Base-by-base conservation (phyloP, 2,113 vertebrate genomes). In the Dinomys branickii region DNA sequence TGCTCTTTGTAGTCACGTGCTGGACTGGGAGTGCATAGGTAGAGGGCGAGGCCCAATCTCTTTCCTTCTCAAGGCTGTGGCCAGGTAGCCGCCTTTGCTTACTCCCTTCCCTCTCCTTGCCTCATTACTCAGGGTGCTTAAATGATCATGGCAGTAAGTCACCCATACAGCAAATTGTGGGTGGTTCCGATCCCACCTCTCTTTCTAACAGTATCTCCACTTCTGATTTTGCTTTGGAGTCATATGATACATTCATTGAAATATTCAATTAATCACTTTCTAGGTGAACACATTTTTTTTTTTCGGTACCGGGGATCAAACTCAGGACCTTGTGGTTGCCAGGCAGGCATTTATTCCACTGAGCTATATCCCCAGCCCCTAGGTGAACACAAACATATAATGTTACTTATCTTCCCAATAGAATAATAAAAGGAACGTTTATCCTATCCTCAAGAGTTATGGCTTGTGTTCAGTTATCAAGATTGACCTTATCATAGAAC, bases 341-440 rank as follows among this genome's bases (percentile, higher is more conserved):
- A n/a, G n/a, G n/a, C n/a, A n/a, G n/a, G n/a, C n/a, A n/a, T n/a
- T n/a, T n/a, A n/a, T n/a, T n/a, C n/a, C n/a, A n/a, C n/a, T n/a
- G n/a, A n/a, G n/a, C n/a, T n/a, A n/a, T n/a, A n/a, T n/a, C n/a
- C n/a, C n/a, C n/a, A n/a, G n/a, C n/a, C n/a, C n/a, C 19, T 90
- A 80, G 47, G 61, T 63, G n/a, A 90, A 78, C 33, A 26, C 38
- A 85, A 85, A 73, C 92, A 8, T 35, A 50, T 83, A 90, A 85
- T 78, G 17, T 77, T 82, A 67, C 13, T 69, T 84, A 85, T 85
- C 80, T 90, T 85, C 58, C 56, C 58, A 85, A 71, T 14, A 85
- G 78, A 96, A 85, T 95, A 87, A 92, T 92, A 58, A 86, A 82
- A 91, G 77, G 50, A 78, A 59, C 44, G 77, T 69, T 83, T 91